Evolutionary conservation across 2,797 vertebrate species (phyloP), one percentile per base, ranked within the genome.

Genomic region (Hozukius guyotensis): DNA sequence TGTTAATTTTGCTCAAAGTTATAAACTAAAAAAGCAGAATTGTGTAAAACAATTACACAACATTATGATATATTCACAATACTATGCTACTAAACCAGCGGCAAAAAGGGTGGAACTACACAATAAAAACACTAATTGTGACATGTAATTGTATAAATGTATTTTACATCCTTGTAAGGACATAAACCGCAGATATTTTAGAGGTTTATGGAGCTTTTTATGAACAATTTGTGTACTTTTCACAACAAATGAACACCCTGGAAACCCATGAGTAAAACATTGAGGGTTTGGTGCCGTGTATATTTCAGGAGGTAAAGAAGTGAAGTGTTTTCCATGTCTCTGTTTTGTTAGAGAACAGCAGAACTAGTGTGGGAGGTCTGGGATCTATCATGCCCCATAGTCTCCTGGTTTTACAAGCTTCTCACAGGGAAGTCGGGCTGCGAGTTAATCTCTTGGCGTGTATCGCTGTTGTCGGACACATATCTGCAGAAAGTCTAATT

Each of bases 391-490:
- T 69, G 1, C 65, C 66, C 64, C 56, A 4, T 16, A 60, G 80
- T 73, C 69, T 59, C 29, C 77, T 57, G 25, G 42, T 72, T 92
- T 94, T 89, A 93, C 89, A 85, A 88, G 87, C 69, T 53, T 80
- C 75, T 87, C 77, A 75, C 67, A 24, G 83, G 75, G 76, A 86
- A 69, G 57, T 71, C 3, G 4, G 72, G 69, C 83, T 71, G 10
- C 13, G 16, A 69, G 38, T 72, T 87, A 77, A 90, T 89, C 86
- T 85, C 75, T 57, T 65, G 73, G 69, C 71, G 25, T 46, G 68
- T 77, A 42, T 56, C 52, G 20, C 76, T 16, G 80, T 29, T 56
- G 84, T 88, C 76, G 32, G 80, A 85, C 91, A 64, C 72, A 6
- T 36, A 77, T 84, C 84, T 72, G 72, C 77, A 59, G 53, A 81